Conservation (phyloP, 2,797 vertebrate species). For the Protonibea diacanthus region DNA sequence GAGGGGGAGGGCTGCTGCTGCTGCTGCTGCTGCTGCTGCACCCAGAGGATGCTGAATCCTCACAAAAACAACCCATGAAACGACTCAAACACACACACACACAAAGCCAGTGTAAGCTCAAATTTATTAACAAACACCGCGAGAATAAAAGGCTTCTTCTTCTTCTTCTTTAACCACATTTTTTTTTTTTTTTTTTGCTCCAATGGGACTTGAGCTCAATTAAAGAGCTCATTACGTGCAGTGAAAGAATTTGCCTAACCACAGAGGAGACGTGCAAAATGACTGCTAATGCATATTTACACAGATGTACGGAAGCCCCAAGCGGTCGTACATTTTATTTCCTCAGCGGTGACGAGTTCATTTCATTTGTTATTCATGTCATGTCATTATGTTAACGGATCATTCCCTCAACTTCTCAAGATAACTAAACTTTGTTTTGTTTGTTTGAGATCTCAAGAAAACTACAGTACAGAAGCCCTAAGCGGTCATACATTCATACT, state of each 20-base stretch:
- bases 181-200: background rate
- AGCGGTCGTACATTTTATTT: too few relatives aligned
- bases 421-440: too few relatives aligned
- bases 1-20: constrained; percentile 15
- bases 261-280: background rate
- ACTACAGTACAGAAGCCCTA: too few relatives aligned
- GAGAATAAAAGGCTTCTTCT: background rate
- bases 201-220: background rate
- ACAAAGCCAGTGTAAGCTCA: background rate
- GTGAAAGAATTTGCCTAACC: background rate
- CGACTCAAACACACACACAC: background rate
- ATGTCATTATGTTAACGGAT: too few relatives aligned
- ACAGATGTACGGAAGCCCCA: background rate
- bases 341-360: too few relatives aligned
- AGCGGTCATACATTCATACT: too few relatives aligned
- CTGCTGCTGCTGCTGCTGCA: constrained; percentile 37
- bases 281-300: background rate
- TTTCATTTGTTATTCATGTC: too few relatives aligned
- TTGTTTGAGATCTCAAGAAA: too few relatives aligned
- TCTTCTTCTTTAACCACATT: too few relatives aligned
- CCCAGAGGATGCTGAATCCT: constrained; percentile 61
- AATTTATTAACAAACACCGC: background rate
- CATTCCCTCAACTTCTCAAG: too few relatives aligned
- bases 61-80: constrained; percentile 18
- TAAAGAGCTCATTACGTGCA: constrained; percentile 4